These are phyloP conservation scores for Ligdia adustata DNA, from an alignment of 2,888 invertebrate genomes.

Conservation along the genomic window DNA sequence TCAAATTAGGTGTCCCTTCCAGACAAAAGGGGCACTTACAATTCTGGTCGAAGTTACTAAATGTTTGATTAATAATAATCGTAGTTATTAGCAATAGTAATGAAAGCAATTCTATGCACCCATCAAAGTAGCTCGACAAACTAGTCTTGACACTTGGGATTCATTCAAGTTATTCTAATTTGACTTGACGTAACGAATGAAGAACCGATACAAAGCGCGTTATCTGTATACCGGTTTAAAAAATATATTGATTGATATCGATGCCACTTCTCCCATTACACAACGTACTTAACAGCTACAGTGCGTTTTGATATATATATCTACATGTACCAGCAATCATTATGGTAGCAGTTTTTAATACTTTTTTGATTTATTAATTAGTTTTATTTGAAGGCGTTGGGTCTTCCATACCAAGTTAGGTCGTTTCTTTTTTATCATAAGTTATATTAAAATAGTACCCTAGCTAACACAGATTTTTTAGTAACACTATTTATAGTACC, in stretches of 20 bases:
- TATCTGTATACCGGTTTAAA: slow-evolving; percentile 27
- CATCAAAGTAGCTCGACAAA: slow-evolving; percentile 55
- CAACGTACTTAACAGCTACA: too few relatives aligned
- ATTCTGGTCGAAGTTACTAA: slow-evolving; percentile 11
- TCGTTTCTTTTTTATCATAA: too few relatives aligned
- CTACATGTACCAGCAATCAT: too few relatives aligned
- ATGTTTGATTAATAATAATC: slow-evolving; percentile 58
- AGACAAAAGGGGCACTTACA: slow-evolving; percentile 7
- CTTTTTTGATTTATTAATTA: too few relatives aligned
- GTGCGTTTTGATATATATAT: too few relatives aligned
- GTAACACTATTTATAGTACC: too few relatives aligned
- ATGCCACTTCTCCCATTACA: slow-evolving; percentile 15
- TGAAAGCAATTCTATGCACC: slow-evolving; percentile 53
- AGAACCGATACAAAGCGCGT: slow-evolving; percentile 40
- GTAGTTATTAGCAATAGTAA: slow-evolving; percentile 74
- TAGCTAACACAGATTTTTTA: too few relatives aligned
- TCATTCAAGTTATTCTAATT: slow-evolving; percentile 51
- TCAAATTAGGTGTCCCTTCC: slow-evolving; percentile 7
- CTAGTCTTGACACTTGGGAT: slow-evolving; percentile 70
- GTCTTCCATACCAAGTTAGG: too few relatives aligned
- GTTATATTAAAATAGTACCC: too few relatives aligned
- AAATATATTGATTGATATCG: slow-evolving; percentile 25
- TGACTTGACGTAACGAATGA: slow-evolving; percentile 54
- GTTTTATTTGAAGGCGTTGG: too few relatives aligned
- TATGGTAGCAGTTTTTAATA: too few relatives aligned